These are phyloP conservation scores for Papilio polyxenes DNA, from an alignment of 1,140 invertebrate genomes.

Conservation along the genomic window DNA sequence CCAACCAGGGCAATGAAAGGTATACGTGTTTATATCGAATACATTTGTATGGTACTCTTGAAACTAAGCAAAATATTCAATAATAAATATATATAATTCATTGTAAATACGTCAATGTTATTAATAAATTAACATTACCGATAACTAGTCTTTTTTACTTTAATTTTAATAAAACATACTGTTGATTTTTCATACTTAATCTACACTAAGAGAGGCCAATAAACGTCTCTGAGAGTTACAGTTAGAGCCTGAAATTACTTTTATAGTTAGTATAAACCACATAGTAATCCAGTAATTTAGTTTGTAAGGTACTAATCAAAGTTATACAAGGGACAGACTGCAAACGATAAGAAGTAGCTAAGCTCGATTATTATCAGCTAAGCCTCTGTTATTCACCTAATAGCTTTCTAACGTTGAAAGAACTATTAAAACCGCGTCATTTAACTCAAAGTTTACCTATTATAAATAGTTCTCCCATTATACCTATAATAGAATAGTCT, in stretches of 20 bases:
- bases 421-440: background rate
- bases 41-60: conserved; percentile 57
- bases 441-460: background rate
- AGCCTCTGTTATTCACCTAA: background rate
- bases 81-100: no score
- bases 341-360: background rate
- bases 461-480: background rate
- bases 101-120: conserved; percentile 40
- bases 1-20: conserved; percentile 70
- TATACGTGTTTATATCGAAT: conserved; percentile 75
- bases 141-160: background rate
- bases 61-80: conserved; percentile 27
- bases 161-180: background rate
- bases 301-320: background rate
- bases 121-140: conserved; percentile 6
- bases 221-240: no score
- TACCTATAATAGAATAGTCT: background rate
- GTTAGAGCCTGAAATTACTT: no score
- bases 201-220: no score
- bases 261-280: no score
- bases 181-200: no score
- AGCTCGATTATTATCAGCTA: background rate
- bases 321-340: background rate
- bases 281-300: no score
- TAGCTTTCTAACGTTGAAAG: conserved; percentile 2